Evolutionary conservation across 2,113 vertebrate species (phyloP).

Genomic region (Anolis carolinensis): DNA sequence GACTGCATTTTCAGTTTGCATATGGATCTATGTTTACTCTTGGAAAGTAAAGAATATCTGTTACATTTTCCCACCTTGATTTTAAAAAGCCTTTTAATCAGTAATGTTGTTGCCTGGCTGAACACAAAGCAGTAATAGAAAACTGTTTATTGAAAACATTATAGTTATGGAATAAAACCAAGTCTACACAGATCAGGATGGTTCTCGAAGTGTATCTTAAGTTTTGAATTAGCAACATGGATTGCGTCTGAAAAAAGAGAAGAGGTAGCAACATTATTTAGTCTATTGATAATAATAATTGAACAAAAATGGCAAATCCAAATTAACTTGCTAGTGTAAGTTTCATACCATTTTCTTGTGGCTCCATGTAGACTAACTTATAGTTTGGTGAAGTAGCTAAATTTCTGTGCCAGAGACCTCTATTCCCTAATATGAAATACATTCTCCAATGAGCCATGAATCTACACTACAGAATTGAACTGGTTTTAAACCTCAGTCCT

Average conservation of each 20-base stretch:
- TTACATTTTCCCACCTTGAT: too few species aligned
- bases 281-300: neutral
- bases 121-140: neutral
- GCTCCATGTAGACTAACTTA: too few species aligned
- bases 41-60: too few species aligned
- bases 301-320: neutral
- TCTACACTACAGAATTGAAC: too few species aligned
- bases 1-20: too few species aligned
- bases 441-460: too few species aligned
- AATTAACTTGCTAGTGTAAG: neutral
- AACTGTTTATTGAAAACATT: neutral
- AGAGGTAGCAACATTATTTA: neutral
- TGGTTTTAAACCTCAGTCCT: too few species aligned
- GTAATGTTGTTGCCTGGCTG: neutral
- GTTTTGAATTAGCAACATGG: neutral
- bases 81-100: neutral
- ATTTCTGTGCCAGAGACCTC: too few species aligned
- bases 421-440: too few species aligned
- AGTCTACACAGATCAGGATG: neutral
- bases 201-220: neutral
- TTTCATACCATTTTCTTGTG: too few species aligned
- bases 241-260: neutral
- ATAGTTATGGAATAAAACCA: neutral
- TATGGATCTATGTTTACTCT: too few species aligned
- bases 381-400: too few species aligned